phyloP scores from a whole-genome alignment of 2,797 vertebrate species.

The Phoxinus dragarum region DNA sequence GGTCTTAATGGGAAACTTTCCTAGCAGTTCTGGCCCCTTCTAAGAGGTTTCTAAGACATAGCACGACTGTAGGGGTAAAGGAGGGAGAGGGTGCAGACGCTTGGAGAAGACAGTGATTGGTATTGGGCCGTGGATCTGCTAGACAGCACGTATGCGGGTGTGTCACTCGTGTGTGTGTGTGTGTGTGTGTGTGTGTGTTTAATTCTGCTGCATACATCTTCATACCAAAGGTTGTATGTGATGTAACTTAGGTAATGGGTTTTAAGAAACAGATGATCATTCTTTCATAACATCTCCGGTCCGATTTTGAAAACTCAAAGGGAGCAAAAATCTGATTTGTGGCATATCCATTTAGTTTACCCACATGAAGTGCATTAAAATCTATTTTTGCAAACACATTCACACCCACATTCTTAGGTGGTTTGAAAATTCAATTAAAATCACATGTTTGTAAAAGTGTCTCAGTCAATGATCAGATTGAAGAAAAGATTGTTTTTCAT shows the following conservation, averaged over 20 bases:
- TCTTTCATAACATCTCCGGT: not conserved
- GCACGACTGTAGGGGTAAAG: not conserved
- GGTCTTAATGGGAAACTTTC: not conserved
- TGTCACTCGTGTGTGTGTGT: slow-evolving; percentile 23
- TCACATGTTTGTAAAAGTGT: not conserved
- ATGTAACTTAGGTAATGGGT: not conserved
- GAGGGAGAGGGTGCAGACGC: slow-evolving; percentile 1
- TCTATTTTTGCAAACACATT: not conserved
- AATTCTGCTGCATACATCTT: slow-evolving; percentile 20
- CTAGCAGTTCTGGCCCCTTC: slow-evolving; percentile 1
- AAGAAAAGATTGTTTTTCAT: not conserved
- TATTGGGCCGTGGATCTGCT: slow-evolving; percentile 21
- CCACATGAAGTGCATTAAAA: not conserved
- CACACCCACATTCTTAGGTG: not conserved
- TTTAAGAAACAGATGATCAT: not conserved
- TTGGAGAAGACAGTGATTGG: slow-evolving; percentile 15
- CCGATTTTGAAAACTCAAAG: not conserved
- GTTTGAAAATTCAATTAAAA: not conserved
- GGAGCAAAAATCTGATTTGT: not conserved
- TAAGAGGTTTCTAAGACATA: not conserved
- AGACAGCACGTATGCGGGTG: slow-evolving; percentile 21
- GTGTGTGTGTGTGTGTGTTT: slow-evolving; percentile 15
- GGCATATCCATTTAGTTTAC: not conserved
- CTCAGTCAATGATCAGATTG: not conserved
- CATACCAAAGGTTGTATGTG: slow-evolving; percentile 7